A percentile compares a stretch with the other conserved stretches of the same genome.
These are phyloP conservation scores for Hofmannophila pseudospretella DNA, from an alignment of 2,888 invertebrate genomes.

Conservation along the genomic window DNA sequence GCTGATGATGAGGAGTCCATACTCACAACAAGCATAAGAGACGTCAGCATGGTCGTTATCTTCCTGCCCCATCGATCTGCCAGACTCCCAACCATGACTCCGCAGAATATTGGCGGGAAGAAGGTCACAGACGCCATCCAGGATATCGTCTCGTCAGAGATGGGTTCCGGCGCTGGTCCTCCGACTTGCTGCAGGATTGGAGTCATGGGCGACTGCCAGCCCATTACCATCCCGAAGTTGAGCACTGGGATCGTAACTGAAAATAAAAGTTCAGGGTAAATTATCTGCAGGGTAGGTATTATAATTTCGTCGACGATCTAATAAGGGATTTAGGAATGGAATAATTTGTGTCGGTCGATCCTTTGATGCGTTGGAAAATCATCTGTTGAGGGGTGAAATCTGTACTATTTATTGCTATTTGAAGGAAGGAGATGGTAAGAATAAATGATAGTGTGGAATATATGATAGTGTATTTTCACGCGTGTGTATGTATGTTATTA, in stretches of 20 bases:
- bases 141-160: slow-evolving; percentile 69
- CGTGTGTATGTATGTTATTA: too few species aligned
- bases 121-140: slow-evolving; percentile 78
- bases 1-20: too few species aligned
- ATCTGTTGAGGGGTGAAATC: too few species aligned
- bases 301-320: too few species aligned
- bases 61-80: slow-evolving; percentile 76
- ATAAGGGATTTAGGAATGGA: too few species aligned
- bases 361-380: background rate
- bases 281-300: too few species aligned
- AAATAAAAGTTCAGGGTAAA: too few species aligned
- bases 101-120: slow-evolving; percentile 75
- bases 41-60: slow-evolving; percentile 67
- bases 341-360: too few species aligned
- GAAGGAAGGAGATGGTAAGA: too few species aligned
- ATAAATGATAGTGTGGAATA: too few species aligned
- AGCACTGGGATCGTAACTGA: slow-evolving; percentile 75
- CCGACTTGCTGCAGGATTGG: slow-evolving; percentile 60
- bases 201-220: slow-evolving; percentile 79
- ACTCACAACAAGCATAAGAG: slow-evolving; percentile 75
- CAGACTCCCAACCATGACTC: slow-evolving; percentile 71
- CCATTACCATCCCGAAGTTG: slow-evolving; percentile 76
- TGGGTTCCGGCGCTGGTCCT: slow-evolving; percentile 67
- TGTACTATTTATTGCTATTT: too few species aligned
- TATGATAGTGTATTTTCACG: too few species aligned